These are phyloP conservation scores for Hipposideros armiger DNA, from an alignment of 2,113 vertebrate genomes.

Conservation along the genomic window DNA sequence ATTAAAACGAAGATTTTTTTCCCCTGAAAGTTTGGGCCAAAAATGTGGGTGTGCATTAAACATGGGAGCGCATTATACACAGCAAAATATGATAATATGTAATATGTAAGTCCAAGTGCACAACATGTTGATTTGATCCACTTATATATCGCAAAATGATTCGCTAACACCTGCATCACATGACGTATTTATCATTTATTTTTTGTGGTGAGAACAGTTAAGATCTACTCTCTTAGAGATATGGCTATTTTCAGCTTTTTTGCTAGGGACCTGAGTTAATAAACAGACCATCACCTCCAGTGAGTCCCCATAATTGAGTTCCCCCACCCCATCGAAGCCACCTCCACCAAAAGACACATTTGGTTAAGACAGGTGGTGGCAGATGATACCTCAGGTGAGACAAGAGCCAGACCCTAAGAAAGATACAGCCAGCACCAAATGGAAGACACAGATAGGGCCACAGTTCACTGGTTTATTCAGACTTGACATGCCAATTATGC, in stretches of 20 bases:
- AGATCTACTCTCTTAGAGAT: neutral
- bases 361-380: neutral
- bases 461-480: slow-evolving; percentile 80
- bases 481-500: slow-evolving; percentile 52
- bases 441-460: slow-evolving; percentile 23
- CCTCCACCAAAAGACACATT: neutral
- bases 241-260: neutral
- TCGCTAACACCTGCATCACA: neutral
- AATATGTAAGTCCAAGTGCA: neutral
- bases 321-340: neutral
- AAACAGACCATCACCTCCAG: neutral
- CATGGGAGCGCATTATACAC: too few relatives aligned
- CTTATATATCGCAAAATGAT: neutral
- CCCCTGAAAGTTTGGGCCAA: too few relatives aligned
- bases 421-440: too few relatives aligned
- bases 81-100: too few relatives aligned
- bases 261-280: neutral
- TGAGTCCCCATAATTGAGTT: neutral
- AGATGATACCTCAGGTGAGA: neutral
- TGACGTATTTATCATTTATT: neutral
- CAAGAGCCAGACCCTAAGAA: neutral
- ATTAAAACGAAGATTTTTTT: too few relatives aligned
- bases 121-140: neutral
- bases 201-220: neutral
- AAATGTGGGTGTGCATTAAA: too few relatives aligned